Evolutionary conservation across 2,113 vertebrate species (phyloP).

Genomic region (Coryphaenoides rupestris): DNA sequence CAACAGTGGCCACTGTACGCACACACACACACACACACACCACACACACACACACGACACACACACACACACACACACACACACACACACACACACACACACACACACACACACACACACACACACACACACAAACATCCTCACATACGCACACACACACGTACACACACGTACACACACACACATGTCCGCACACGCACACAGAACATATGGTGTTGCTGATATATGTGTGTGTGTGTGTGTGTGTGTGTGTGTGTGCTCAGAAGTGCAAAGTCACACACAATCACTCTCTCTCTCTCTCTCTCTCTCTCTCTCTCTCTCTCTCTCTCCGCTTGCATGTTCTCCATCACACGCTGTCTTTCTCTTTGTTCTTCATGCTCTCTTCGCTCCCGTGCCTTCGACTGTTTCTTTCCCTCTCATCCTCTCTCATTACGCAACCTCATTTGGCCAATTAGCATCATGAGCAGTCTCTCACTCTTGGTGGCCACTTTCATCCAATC

Average conservation of each 20-base stretch:
- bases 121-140: too few species aligned
- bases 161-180: constrained; percentile 20
- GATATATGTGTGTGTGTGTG: not conserved
- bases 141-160: not conserved
- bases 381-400: constrained; percentile 5
- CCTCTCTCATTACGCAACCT: constrained; percentile 30
- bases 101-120: too few species aligned
- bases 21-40: too few species aligned
- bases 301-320: constrained; percentile 13
- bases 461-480: constrained; percentile 42
- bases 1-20: too few species aligned
- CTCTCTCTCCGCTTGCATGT: constrained; percentile 5
- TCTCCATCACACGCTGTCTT: not conserved
- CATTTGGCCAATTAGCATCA: constrained; percentile 62
- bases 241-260: not conserved
- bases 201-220: not conserved
- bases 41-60: too few species aligned
- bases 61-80: too few species aligned
- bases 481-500: too few species aligned
- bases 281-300: not conserved
- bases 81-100: too few species aligned
- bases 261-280: constrained; percentile 11
- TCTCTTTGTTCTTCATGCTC: constrained; percentile 11
- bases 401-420: constrained; percentile 13
- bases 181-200: constrained; percentile 14